These are phyloP conservation scores for Idaea biselata DNA, from an alignment of 2,888 invertebrate genomes.

Conservation along the genomic window DNA sequence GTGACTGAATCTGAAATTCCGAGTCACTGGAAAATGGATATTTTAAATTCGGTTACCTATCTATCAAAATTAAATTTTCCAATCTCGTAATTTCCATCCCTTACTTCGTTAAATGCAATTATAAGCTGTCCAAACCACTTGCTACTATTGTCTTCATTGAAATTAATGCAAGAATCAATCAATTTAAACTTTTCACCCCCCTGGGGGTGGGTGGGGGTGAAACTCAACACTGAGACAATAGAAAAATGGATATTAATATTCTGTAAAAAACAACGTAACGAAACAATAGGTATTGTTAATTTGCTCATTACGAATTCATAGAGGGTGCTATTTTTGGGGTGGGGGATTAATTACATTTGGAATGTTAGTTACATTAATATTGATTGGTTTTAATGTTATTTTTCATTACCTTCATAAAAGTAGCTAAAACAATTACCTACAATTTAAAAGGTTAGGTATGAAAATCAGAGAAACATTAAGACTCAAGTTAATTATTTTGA, in stretches of 20 bases:
- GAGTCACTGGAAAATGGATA: background rate
- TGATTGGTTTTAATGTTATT: slow-evolving; percentile 23
- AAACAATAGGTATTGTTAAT: slow-evolving; percentile 80
- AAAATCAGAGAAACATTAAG: too few relatives aligned
- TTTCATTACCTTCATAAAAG: too few relatives aligned
- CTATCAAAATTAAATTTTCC: slow-evolving; percentile 22
- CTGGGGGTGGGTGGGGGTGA: slow-evolving; percentile 12
- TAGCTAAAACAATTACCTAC: too few relatives aligned
- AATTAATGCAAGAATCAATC: slow-evolving; percentile 79
- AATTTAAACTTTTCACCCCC: slow-evolving; percentile 58
- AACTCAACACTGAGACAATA: slow-evolving; percentile 57
- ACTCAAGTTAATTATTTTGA: too few relatives aligned
- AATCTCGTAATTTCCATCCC: slow-evolving; percentile 20
- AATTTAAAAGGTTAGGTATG: too few relatives aligned
- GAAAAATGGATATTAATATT: slow-evolving; percentile 76
- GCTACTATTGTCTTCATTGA: slow-evolving; percentile 73
- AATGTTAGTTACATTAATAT: slow-evolving; percentile 39
- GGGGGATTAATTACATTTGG: slow-evolving; percentile 39
- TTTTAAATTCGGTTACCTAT: background rate
- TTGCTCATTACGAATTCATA: slow-evolving; percentile 77
- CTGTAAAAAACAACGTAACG: slow-evolving; percentile 67
- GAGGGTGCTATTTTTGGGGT: slow-evolving; percentile 47
- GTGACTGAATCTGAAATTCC: background rate
- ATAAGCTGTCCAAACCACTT: slow-evolving; percentile 63
- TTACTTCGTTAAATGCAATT: slow-evolving; percentile 52